phyloP scores from a whole-genome alignment of 2,113 vertebrate genomes.

The Epinephelus lanceolatus region DNA sequence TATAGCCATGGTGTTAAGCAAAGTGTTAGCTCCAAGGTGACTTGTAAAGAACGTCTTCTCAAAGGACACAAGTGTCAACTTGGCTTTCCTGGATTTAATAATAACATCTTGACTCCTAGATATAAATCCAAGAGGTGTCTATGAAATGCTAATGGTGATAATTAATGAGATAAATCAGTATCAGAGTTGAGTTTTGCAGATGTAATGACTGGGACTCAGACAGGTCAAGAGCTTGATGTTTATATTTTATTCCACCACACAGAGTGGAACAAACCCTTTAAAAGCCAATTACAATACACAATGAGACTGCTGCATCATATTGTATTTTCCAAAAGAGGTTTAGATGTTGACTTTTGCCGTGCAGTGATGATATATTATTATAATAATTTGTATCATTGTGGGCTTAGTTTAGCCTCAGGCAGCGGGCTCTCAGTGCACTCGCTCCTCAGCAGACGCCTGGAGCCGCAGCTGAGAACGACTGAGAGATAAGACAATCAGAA shows the following conservation, averaged over 20 bases:
- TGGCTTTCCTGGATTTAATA: conserved; percentile 3
- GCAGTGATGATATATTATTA: neutral
- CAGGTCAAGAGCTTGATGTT: neutral
- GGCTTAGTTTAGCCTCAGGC: conserved; percentile 37
- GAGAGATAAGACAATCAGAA: conserved; percentile 63
- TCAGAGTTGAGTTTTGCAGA: neutral
- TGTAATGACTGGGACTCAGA: neutral
- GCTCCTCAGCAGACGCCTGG: conserved; percentile 21
- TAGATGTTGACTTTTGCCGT: neutral
- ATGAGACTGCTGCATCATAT: neutral
- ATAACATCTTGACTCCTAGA: neutral
- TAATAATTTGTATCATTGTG: conserved; percentile 20
- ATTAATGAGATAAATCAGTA: conserved; percentile 7
- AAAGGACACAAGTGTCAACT: neutral
- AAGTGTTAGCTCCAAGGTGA: neutral
- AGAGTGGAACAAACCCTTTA: neutral
- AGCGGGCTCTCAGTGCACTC: conserved; percentile 15
- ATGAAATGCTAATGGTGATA: neutral
- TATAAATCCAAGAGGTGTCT: conserved; percentile 5
- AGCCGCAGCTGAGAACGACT: conserved; percentile 52
- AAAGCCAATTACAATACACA: neutral
- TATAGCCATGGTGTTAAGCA: neutral
- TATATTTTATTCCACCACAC: neutral
- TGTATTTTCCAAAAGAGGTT: neutral
- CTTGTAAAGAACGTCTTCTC: neutral